Evolutionary conservation across 1,140 invertebrate genomes (phyloP), one percentile per base, ranked within the genome.

Genomic region (Tribolium madens): DNA sequence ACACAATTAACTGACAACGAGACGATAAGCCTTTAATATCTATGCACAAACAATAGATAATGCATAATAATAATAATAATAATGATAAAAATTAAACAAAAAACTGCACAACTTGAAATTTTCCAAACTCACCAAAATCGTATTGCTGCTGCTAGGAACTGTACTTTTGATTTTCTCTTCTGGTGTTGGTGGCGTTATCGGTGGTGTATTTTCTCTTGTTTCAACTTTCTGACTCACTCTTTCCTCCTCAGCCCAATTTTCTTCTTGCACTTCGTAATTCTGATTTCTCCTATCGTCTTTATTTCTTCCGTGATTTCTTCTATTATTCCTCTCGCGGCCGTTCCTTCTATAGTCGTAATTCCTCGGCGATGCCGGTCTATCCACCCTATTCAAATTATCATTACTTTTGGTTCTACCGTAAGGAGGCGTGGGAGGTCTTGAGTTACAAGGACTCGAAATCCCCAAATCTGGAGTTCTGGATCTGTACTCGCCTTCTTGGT

Each of bases 381-480:
- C 46, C 5, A 26, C 17, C 48, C 33, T 52, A 53, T 50, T 26
- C 15, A 79, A 78, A 52, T 76, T 78, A 15, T 70, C 72, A 14
- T 81, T 78, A 31, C 77, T 83, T 76, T 76, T 80, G 4, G 57
- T 14, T 13, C 57, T 64, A 18, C 26, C 14, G 53, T 48, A 64
- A n/a, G 80, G 81, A 1, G 88, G 88, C 14, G 71, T 73, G 1
- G 48, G 18, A 3, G 71, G 88, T 81, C 88, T 83, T 10, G 88
- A 84, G 76, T 80, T 83, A 47, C 17, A 75, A 0, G 83, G 83
- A 76, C 83, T 83, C 12, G 53, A 57, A 69, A 73, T 17, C 17
- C 46, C 52, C 17, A 14, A 81, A 80, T 90, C 88, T 33, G 89
- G 89, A 31, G 89, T 89, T 60, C 86, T 83, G 69, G 88, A 86